Percentiles rank a stretch among this genome's conserved stretches.
phyloP scores from a whole-genome alignment of 2,888 invertebrate genomes.

The Cybosia mesomella region DNA sequence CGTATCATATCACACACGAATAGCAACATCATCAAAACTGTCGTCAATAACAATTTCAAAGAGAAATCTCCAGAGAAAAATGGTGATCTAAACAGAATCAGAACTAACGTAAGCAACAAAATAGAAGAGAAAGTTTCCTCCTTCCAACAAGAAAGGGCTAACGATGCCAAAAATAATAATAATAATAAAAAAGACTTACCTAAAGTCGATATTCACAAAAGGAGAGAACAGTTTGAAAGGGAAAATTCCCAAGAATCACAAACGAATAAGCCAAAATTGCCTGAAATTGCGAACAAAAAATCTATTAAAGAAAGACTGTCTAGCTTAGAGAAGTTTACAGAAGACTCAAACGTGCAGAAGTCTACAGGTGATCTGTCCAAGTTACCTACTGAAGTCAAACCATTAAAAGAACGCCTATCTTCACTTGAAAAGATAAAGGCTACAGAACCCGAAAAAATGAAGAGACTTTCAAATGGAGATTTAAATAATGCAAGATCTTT shows the following conservation, averaged over 20 bases:
- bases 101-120: slow-evolving; percentile 85
- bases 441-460: slow-evolving; percentile 80
- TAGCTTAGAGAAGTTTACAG: slow-evolving; percentile 89
- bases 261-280: slow-evolving; percentile 83
- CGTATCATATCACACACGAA: slow-evolving; percentile 89
- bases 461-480: slow-evolving; percentile 81
- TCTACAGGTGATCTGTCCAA: slow-evolving; percentile 80
- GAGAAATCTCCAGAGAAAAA: slow-evolving; percentile 82
- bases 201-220: slow-evolving; percentile 94
- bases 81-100: slow-evolving; percentile 80
- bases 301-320: slow-evolving; percentile 91
- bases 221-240: slow-evolving; percentile 94
- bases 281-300: slow-evolving; percentile 89
- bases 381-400: slow-evolving; percentile 88
- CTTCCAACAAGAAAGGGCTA: slow-evolving; percentile 83
- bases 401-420: slow-evolving; percentile 88
- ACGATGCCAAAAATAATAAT: slow-evolving; percentile 80
- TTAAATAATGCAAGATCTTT: slow-evolving; percentile 76
- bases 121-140: slow-evolving; percentile 89
- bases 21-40: slow-evolving; percentile 79
- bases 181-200: slow-evolving; percentile 88
- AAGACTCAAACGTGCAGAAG: slow-evolving; percentile 82
- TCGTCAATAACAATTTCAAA: slow-evolving; percentile 80
- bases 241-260: slow-evolving; percentile 86
- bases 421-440: slow-evolving; percentile 87